Base-by-base conservation (phyloP, 2,797 vertebrate species). In the Picus viridis region DNA sequence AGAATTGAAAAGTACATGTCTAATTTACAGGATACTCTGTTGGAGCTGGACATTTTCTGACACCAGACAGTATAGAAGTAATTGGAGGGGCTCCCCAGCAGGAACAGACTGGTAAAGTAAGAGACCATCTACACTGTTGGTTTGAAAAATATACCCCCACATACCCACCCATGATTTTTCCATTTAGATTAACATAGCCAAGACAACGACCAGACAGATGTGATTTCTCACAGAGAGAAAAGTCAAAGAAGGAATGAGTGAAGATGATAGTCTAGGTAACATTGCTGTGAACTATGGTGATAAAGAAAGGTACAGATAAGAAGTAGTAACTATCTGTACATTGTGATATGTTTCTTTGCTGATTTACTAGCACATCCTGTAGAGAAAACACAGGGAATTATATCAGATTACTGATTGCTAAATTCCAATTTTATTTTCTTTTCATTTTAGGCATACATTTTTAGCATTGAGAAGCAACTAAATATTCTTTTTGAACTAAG, bases 31-130 rank as follows among this genome's bases (percentile, higher is more conserved):
- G 99, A 27, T 99, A 99, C 87, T 98, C 99, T 14, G 99, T 99
- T 39, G 98, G 98, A 78, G 99, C 98, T 5, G 99, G 99, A 65
- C 98, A 98, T 93, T 99, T 99, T 96, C 94, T 98, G 80, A 96
- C 97, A 67, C 94, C 91, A 26, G 34, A 89, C 24, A 97, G 97
- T 72, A 97, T 84, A 39, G 99, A 99, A 97, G 97, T 99, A 58
- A 97, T 99, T 65, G 99, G 99, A 71, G 99, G 99, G 65, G 99
- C 99, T 41, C 99, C 99, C 10, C 99, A 99, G 9, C 98, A 99
- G 90, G 98, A 98, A 54, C 98, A 99, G 97, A 99, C 96, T 97
- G 99, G 99, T 91, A 99, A 99, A 98, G 99, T 99, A 98, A 98
- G 98, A 92, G 39, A 84, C 93, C 57, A 20, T 83, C 61, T 85